These are phyloP conservation scores for Polymixis lichenea DNA, from an alignment of 2,888 invertebrate species.

Conservation along the genomic window DNA sequence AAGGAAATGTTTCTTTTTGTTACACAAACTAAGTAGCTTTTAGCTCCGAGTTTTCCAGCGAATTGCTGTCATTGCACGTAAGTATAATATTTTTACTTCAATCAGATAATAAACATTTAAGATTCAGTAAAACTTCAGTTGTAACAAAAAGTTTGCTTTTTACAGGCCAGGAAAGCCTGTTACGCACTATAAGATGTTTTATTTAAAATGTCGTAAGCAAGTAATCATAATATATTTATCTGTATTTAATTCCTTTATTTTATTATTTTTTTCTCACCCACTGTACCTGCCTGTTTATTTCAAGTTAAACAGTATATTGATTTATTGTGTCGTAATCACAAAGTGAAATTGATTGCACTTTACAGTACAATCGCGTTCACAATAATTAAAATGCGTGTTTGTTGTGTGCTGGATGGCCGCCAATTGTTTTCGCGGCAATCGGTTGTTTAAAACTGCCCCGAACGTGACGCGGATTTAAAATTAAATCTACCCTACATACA, in stretches of 20 bases:
- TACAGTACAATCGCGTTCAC: slow-evolving; percentile 53
- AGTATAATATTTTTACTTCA: background rate
- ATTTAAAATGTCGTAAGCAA: background rate
- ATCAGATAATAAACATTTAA: no score
- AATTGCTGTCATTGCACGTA: background rate
- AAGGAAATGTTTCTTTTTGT: slow-evolving; percentile 9
- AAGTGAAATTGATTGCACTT: slow-evolving; percentile 46
- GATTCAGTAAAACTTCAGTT: background rate
- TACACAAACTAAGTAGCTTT: slow-evolving; percentile 10
- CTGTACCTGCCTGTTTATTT: slow-evolving; percentile 4
- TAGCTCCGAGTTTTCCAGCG: background rate
- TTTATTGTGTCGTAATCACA: slow-evolving; percentile 47
- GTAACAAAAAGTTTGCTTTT: background rate
- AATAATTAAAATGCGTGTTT: slow-evolving; percentile 75
- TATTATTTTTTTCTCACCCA: background rate
- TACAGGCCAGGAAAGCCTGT: background rate
- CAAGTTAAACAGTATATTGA: slow-evolving; percentile 26
- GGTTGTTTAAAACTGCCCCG: slow-evolving; percentile 78
- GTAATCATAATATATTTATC: background rate
- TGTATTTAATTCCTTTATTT: background rate
- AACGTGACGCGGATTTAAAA: slow-evolving; percentile 73
- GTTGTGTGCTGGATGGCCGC: slow-evolving; percentile 68
- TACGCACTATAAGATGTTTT: background rate
- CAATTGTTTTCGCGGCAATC: slow-evolving; percentile 78
- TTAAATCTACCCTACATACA: slow-evolving; percentile 56